A percentile compares a stretch with the other conserved stretches of the same genome.
These are phyloP conservation scores for Coremacera marginata DNA, from an alignment of 2,888 invertebrate species.

Conservation along the genomic window DNA sequence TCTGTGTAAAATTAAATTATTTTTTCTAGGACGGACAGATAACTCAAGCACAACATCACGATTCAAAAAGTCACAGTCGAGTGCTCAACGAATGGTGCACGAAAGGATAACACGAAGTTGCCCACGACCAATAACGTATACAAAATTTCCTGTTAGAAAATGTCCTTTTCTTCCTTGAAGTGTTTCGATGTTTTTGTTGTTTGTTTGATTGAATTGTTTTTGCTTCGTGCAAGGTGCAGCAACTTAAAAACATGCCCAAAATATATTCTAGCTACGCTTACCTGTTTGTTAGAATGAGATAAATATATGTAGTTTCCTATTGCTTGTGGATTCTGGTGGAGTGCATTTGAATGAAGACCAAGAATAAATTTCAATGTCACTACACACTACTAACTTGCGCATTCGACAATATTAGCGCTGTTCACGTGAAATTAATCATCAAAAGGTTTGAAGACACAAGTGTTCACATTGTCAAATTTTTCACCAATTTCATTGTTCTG, in stretches of 20 bases:
- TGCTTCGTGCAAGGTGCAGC: conserved; percentile 1
- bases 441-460: too few relatives aligned
- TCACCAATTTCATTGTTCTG: too few relatives aligned
- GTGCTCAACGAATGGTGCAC: conserved; percentile 16
- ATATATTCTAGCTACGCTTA: not conserved
- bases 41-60: conserved; percentile 32
- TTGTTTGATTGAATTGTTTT: conserved; percentile 9
- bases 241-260: not conserved
- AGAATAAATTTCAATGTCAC: too few relatives aligned
- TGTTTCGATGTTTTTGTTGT: not conserved
- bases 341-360: too few relatives aligned
- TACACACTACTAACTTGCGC: too few relatives aligned
- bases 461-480: too few relatives aligned
- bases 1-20: conserved; percentile 2
- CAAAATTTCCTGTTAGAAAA: conserved; percentile 13
- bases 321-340: not conserved
- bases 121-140: conserved; percentile 1
- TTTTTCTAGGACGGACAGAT: conserved; percentile 35
- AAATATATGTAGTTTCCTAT: not conserved
- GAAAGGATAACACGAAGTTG: conserved; percentile 29
- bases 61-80: conserved; percentile 41
- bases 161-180: not conserved
- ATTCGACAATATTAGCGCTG: too few relatives aligned
- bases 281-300: not conserved
- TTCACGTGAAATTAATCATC: too few relatives aligned